phyloP scores from a whole-genome alignment of 2,888 invertebrate species.

The Dendrolimus houi region DNA sequence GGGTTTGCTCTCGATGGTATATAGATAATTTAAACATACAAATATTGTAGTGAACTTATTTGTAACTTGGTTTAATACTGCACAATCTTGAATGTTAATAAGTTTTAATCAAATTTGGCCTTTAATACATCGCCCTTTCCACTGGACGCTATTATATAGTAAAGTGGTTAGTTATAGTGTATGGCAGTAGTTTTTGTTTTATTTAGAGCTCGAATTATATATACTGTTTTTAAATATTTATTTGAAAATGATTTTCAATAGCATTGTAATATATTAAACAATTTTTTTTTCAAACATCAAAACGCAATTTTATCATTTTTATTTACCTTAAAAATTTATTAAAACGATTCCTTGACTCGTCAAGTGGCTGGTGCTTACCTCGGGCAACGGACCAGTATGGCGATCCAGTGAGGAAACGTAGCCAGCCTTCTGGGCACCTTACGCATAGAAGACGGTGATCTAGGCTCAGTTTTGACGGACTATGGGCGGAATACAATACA shows the following conservation, averaged over 20 bases:
- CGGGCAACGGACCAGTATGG: no score
- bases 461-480: not conserved
- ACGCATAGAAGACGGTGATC: no score
- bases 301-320: not conserved
- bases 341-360: not conserved
- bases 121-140: not conserved
- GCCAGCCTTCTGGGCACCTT: no score
- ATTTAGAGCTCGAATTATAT: not conserved
- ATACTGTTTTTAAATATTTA: not conserved
- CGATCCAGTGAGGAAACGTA: no score
- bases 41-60: no score
- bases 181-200: not conserved
- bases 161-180: not conserved
- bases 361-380: no score
- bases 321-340: slow-evolving; percentile 3
- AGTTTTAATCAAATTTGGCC: not conserved
- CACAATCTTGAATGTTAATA: no score
- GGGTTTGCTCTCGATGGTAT: not conserved
- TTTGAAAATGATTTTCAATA: not conserved
- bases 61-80: no score
- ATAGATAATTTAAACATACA: no score
- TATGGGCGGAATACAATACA: no score
- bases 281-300: not conserved
- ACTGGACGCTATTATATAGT: not conserved
- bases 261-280: not conserved